Conservation (phyloP, 1,140 invertebrate species). For the Philotrypesis tridentata region DNA sequence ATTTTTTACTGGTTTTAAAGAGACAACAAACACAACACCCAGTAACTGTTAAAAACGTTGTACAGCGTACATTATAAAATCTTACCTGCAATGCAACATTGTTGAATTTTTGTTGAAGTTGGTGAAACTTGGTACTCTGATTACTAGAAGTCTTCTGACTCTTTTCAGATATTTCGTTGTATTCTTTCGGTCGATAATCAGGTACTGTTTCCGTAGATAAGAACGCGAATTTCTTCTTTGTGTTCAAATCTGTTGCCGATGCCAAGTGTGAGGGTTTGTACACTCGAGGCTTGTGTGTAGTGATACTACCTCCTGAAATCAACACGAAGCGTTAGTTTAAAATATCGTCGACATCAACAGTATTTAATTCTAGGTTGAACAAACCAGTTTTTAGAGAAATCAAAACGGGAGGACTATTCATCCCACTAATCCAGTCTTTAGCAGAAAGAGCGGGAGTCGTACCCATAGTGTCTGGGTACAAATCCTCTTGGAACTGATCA, state of each 20-base stretch:
- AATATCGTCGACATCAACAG: neutral
- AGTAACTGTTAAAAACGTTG: constrained; percentile 17
- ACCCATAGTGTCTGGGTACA: constrained; percentile 94
- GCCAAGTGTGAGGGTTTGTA: constrained; percentile 73
- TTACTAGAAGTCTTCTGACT: constrained; percentile 83
- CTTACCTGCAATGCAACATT: constrained; percentile 73
- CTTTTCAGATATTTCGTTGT: constrained; percentile 77
- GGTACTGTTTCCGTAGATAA: constrained; percentile 87
- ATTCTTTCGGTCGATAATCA: constrained; percentile 84
- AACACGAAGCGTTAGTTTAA: constrained; percentile 1
- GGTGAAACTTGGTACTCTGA: constrained; percentile 85
- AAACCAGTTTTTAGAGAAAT: constrained; percentile 89
- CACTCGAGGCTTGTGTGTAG: constrained; percentile 82
- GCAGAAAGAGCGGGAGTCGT: constrained; percentile 88
- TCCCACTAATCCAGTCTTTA: constrained; percentile 90
- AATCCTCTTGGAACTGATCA: constrained; percentile 88
- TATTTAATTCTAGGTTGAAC: neutral
- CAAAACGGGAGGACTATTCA: constrained; percentile 86
- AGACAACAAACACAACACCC: constrained; percentile 34
- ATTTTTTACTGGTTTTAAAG: constrained; percentile 46
- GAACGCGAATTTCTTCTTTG: constrained; percentile 90
- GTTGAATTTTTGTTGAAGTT: constrained; percentile 82
- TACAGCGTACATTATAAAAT: neutral
- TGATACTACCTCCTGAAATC: constrained; percentile 77
- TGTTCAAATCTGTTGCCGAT: constrained; percentile 80